Conservation (phyloP, 2,113 vertebrate genomes). For the Corythornis vintsioides region DNA sequence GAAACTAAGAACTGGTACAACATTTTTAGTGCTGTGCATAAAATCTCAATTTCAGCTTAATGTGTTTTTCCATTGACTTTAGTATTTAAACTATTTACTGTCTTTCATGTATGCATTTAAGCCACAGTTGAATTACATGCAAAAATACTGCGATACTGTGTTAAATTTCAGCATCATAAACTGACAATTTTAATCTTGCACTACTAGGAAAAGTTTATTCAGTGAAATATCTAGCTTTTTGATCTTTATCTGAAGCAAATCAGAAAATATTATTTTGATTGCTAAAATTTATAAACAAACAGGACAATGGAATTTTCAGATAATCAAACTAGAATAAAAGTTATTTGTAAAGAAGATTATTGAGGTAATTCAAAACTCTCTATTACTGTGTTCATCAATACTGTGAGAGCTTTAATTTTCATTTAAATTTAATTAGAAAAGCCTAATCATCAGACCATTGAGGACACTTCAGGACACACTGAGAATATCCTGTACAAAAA, state of each 20-base stretch:
- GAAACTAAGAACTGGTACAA: not conserved
- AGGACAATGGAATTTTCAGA: not conserved
- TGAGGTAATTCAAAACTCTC: not conserved
- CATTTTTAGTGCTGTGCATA: not conserved
- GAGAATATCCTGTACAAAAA: not conserved
- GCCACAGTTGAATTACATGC: not conserved
- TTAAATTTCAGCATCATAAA: not conserved
- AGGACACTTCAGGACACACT: not conserved
- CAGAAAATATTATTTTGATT: not conserved
- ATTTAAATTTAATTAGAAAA: not conserved
- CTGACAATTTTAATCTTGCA: not conserved
- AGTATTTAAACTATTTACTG: not conserved
- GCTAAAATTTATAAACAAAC: not conserved
- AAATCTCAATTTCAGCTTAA: not conserved
- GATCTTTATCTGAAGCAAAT: not conserved
- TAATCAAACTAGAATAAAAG: not conserved
- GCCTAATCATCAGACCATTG: not conserved
- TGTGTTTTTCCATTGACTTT: not conserved
- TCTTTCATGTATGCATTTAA: not conserved
- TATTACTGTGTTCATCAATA: not conserved
- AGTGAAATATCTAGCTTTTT: not conserved
- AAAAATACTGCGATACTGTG: not conserved
- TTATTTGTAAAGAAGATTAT: not conserved
- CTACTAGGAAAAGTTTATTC: not conserved
- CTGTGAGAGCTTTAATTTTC: not conserved